Evolutionary conservation across 2,888 invertebrate species (phyloP).

Genomic region (Mythimna impura): DNA sequence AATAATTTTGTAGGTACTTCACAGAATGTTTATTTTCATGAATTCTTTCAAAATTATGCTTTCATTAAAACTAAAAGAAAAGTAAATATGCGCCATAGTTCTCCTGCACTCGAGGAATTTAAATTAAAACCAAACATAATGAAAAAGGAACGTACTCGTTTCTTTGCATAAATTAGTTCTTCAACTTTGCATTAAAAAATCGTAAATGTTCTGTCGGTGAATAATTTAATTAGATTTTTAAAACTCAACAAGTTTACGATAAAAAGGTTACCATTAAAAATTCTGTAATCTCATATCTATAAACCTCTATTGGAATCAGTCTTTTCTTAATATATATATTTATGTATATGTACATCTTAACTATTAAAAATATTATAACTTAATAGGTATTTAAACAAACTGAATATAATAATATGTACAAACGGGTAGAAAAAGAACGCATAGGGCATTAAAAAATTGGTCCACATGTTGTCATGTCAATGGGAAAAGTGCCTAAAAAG

Average conservation of each 20-base stretch:
- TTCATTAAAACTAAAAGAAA: conserved; percentile 43
- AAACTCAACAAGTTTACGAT: background rate
- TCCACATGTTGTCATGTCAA: no score
- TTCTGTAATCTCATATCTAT: background rate
- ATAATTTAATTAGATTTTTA: background rate
- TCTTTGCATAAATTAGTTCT: conserved; percentile 28
- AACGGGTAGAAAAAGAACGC: no score
- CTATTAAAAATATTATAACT: no score
- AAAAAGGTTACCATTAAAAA: background rate
- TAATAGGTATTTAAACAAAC: no score
- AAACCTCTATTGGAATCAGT: no score
- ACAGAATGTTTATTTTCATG: conserved; percentile 15
- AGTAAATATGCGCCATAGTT: conserved; percentile 27
- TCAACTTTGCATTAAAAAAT: conserved; percentile 21
- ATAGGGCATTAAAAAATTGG: no score
- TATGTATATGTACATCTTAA: no score
- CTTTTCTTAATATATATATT: no score
- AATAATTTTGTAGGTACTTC: conserved; percentile 1
- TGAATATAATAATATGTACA: no score
- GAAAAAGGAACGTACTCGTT: conserved; percentile 17
- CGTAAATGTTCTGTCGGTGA: background rate
- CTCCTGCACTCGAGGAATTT: conserved; percentile 35
- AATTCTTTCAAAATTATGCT: conserved; percentile 25
- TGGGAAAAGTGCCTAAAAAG: no score
- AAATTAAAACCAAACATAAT: conserved; percentile 44